These are phyloP conservation scores for Gymnoscopelus braueri DNA, from an alignment of 2,797 vertebrate species.

Conservation along the genomic window DNA sequence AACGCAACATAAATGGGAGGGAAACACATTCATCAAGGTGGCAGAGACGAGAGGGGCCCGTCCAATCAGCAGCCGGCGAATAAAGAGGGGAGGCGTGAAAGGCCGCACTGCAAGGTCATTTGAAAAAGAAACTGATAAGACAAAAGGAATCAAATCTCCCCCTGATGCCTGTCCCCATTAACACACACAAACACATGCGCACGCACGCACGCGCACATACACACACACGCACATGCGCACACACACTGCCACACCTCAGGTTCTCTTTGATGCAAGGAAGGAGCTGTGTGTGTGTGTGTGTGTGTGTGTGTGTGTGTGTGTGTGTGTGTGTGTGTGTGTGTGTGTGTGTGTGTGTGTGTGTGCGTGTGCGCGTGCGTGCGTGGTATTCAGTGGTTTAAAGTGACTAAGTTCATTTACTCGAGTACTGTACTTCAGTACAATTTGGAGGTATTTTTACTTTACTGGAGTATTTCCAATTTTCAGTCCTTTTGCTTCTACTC, in stretches of 20 bases:
- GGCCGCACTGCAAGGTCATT: slow-evolving; percentile 74
- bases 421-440: no score
- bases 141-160: slow-evolving; percentile 71
- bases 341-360: no score
- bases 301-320: no score
- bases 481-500: no score
- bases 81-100: slow-evolving; percentile 69
- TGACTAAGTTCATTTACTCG: no score
- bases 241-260: neutral
- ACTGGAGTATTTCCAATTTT: no score
- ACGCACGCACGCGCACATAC: neutral
- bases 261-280: no score
- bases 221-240: slow-evolving; percentile 16
- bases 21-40: slow-evolving; percentile 75
- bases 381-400: no score
- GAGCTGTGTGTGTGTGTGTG: no score
- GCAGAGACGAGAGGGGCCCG: slow-evolving; percentile 65
- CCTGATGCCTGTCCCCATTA: slow-evolving; percentile 72
- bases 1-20: slow-evolving; percentile 57
- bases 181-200: slow-evolving; percentile 6
- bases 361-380: no score
- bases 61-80: slow-evolving; percentile 69
- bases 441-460: no score
- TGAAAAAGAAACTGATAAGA: slow-evolving; percentile 76
- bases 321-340: no score